Base-by-base conservation (phyloP, 1,140 invertebrate species). In the Xylocopa sonorina region DNA sequence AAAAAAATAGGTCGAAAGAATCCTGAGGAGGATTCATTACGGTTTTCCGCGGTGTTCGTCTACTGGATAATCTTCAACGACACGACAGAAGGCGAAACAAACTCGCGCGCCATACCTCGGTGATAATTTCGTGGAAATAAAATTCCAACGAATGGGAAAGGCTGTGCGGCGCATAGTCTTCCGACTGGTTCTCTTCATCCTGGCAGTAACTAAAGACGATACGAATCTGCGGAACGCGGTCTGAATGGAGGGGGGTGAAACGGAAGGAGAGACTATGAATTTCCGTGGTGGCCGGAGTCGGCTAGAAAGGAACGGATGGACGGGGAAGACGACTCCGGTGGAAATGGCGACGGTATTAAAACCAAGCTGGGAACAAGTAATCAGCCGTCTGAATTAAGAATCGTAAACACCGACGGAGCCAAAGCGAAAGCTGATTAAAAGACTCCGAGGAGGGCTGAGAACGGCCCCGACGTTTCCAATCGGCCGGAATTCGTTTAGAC, bases 401-500 rank as follows among this genome's bases (percentile, higher is more conserved):
- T 78, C 67, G 75, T 71, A 78, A 78, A 78, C 46, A 78, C 46
- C 66, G 53, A 50, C 10, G 58, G 27, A 58, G 46, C 24, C 75
- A 71, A 76, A 76, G 75, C 32, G 66, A 78, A 78, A 78, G 55
- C 66, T 78, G 75, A 78, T 78, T 78, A 78, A 78, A 78, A 71
- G 66, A 51, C 43, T 24, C 27, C 27, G 27, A 1, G 3, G n/a
- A 10, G 24, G 27, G 24, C 18, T 1, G 18, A 2, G n/a, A 16
- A 16, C 10, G 9, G n/a, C 10, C 4, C 32, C 34, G 55, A 71
- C 43, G 41, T 48, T 71, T 71, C 55, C 66, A 51, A 69, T 77
- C 64, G 64, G 51, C 3, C 51, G n/a, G 55, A 60, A 77, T 69
- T 60, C 66, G 75, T 77, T 77, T 58, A 60, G 48, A 43, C 53